Evolutionary conservation across 2,888 invertebrate genomes (phyloP), one percentile per base, ranked within the genome.

Genomic region (Minunthozetes semirufus): DNA sequence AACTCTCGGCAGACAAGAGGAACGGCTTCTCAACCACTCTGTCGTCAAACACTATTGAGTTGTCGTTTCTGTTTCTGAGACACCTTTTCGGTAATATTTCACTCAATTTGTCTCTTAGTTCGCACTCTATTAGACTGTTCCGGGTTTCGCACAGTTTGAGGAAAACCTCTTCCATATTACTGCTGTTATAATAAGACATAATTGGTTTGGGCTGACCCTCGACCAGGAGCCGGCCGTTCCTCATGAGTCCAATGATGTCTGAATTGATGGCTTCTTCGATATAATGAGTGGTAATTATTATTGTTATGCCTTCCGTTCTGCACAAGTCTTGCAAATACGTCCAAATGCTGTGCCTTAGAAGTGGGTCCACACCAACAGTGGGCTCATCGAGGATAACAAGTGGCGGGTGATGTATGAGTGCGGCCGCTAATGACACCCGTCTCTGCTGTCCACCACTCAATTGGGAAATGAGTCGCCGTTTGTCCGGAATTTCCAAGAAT

Each of bases 261-360:
- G 75, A 46, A 27, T 73, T 75, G 13, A 27, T 33, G 17, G 75
- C 75, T 66, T 75, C 75, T 63, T 75, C 75, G 66, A 75, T 72
- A 56, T 75, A 75, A 68, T 75, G 75, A 2, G 75, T 75, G 0
- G 56, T 59, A 17, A 75, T 61, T 17, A 75, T 42, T 15, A 72
- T 38, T 22, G 75, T 73, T 22, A 75, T 72, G 13, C 73, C 73
- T 33, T 72, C 17, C 22, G 42, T n/a, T n/a, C n/a, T 15, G 25
- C 71, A 9, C 15, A 59, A 29, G 6, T n/a, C 13, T 13, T 29
- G 33, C 59, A 72, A 13, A 61, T 72, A 72, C 11, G 59, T 22
- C 73, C 73, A 72, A 22, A 72, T 72, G 1, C 56, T 33, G 29
- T 63, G 53, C 8, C 73, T 56, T 13, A 72, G 61, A 11, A 72